These are phyloP conservation scores for Calliphora vomitoria DNA, from an alignment of 2,888 invertebrate species.

Conservation along the genomic window DNA sequence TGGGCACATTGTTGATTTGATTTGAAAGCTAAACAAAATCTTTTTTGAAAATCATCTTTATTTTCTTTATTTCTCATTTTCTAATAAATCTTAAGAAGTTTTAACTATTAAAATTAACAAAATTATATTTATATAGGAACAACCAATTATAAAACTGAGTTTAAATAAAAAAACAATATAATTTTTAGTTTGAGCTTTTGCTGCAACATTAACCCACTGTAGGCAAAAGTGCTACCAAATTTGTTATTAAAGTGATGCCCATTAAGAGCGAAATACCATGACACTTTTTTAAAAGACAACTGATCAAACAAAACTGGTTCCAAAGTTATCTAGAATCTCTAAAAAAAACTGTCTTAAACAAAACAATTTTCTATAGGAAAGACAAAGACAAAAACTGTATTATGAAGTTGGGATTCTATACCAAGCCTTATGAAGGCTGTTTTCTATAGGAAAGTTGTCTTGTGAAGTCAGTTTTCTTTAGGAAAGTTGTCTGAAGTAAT, in stretches of 20 bases:
- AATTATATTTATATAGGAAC: slow-evolving; percentile 67
- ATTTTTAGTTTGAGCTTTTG: background rate
- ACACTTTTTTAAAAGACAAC: no score
- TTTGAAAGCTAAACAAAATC: slow-evolving; percentile 64
- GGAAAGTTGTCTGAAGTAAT: no score
- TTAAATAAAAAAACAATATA: slow-evolving; percentile 23
- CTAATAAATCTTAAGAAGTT: slow-evolving; percentile 22
- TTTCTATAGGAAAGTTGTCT: no score
- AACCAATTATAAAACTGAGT: slow-evolving; percentile 57
- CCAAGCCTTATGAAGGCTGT: no score
- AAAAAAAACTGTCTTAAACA: no score
- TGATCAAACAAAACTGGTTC: no score
- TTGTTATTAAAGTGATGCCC: background rate
- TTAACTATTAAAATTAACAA: slow-evolving; percentile 3
- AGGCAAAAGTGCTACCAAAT: slow-evolving; percentile 24
- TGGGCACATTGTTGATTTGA: slow-evolving; percentile 73
- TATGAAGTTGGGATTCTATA: no score
- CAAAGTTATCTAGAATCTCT: no score
- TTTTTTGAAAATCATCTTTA: slow-evolving; percentile 10
- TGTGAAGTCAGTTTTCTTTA: no score
- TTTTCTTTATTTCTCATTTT: background rate
- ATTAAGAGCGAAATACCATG: no score
- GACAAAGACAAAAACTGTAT: no score
- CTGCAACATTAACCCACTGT: background rate
- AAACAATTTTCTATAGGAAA: no score